Evolutionary conservation across 37 sponge, comb jelly and placozoan genomes (phyloP), one percentile per base, ranked within the genome.

Genomic region (Bolinopsis microptera): DNA sequence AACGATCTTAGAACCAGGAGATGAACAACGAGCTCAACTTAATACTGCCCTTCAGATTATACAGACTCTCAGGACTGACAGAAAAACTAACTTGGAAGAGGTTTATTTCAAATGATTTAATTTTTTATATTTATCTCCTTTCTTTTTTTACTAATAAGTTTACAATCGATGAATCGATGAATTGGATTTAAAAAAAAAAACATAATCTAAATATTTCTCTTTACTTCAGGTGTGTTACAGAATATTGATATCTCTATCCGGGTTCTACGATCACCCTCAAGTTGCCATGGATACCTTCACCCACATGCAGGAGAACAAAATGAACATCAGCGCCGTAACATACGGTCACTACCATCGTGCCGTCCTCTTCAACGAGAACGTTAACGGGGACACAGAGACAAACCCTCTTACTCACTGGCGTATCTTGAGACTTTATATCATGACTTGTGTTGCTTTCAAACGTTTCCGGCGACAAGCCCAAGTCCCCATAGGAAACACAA

Each of bases 281-380:
- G 31, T 86, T 41, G 90, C 90, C 61, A 86, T 86, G 90, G 41
- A 39, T 24, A 86, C 90, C 25, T 86, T 86, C 90, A 39, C 41
- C 0, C 90, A 86, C 90, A 86, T 86, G 90, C 90, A 86, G 90
- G 90, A 86, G 2, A 27, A 22, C 35, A 86, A 86, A 27, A 41
- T 86, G 90, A 41, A 39, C 90, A 86, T 86, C 90, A 41, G 61
- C n/a, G 90, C 90, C 3, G 90, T 86, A 2, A 86, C 90, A 39
- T 86, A 86, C 90, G 90, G 90, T 24, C 90, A 86, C 61, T 86
- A 86, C 35, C 90, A 86, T 48, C 32, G 90, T 5, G 90, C 90
- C 21, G 90, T 86, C 28, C 61, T 86, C 3, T 86, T 39, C 30
- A 86, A 86, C 61, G 90, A 86, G 25, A 39, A 27, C 8, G 75